These are phyloP conservation scores for Pimephales promelas DNA, from an alignment of 2,113 vertebrate genomes.

Conservation along the genomic window DNA sequence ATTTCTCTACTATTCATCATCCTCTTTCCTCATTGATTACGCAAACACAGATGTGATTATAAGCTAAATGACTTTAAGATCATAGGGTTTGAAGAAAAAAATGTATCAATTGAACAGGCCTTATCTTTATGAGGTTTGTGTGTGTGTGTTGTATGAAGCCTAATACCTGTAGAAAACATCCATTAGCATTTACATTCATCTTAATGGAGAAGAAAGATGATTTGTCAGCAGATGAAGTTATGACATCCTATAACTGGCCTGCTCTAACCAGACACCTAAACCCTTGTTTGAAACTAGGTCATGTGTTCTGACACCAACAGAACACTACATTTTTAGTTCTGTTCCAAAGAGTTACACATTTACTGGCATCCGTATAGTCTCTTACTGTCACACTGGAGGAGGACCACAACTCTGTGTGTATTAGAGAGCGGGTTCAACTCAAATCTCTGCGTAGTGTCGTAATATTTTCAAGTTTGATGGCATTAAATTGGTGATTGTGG, in stretches of 20 bases:
- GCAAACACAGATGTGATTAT: background rate
- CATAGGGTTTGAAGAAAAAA: background rate
- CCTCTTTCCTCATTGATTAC: background rate
- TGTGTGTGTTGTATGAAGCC: background rate
- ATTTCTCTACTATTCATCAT: background rate
- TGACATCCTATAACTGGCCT: background rate
- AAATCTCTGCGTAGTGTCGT: slow-evolving; percentile 42
- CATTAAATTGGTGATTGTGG: slow-evolving; percentile 39
- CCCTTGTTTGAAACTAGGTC: background rate
- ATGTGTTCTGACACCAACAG: background rate
- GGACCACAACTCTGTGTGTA: slow-evolving; percentile 20
- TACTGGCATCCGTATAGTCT: slow-evolving; percentile 6
- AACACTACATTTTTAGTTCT: background rate
- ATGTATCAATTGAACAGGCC: background rate
- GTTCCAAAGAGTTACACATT: slow-evolving; percentile 20
- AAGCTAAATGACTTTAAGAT: background rate
- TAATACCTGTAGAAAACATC: background rate
- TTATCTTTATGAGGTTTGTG: background rate
- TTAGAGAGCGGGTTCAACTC: background rate
- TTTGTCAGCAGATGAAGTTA: slow-evolving; percentile 7
- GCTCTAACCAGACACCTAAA: background rate
- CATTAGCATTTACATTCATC: background rate
- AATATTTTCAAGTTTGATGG: slow-evolving; percentile 37
- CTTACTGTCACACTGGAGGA: slow-evolving; percentile 3
- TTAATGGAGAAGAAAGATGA: background rate